These are phyloP conservation scores for Neolamprologus devosi DNA, from an alignment of 2,113 vertebrate species.

Conservation along the genomic window DNA sequence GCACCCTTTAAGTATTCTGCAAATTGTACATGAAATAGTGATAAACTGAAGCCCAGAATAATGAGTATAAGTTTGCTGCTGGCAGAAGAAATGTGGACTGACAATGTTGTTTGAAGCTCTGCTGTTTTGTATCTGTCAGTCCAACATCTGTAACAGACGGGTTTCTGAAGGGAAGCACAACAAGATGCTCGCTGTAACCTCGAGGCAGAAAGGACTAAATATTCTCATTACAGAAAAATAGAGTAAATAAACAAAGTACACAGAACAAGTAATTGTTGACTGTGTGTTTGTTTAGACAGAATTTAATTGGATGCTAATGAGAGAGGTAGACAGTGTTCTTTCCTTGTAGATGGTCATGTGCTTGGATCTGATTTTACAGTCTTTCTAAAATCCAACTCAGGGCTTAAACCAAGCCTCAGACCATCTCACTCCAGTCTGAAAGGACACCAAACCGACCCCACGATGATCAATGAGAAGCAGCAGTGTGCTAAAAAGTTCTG, in stretches of 20 bases:
- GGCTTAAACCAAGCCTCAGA: background rate
- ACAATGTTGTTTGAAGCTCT: background rate
- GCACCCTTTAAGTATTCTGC: background rate
- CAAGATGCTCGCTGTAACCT: background rate
- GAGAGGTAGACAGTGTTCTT: background rate
- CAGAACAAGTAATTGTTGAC: background rate
- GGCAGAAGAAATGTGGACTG: background rate
- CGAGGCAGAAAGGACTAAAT: background rate
- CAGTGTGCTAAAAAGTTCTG: background rate
- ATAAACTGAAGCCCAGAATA: background rate
- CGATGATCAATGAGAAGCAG: background rate
- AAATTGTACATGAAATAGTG: background rate
- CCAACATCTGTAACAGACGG: background rate
- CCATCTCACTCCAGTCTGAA: background rate
- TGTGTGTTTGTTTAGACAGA: background rate
- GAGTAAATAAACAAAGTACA: background rate
- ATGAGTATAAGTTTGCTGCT: background rate
- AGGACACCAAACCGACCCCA: background rate
- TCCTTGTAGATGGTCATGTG: background rate
- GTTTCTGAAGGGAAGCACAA: background rate
- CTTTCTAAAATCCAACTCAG: background rate
- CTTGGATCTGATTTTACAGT: background rate
- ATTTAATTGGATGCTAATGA: background rate
- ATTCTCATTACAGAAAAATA: background rate
- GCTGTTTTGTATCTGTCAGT: background rate